Base-by-base conservation (phyloP, 2,113 vertebrate genomes). In the Perca flavescens region DNA sequence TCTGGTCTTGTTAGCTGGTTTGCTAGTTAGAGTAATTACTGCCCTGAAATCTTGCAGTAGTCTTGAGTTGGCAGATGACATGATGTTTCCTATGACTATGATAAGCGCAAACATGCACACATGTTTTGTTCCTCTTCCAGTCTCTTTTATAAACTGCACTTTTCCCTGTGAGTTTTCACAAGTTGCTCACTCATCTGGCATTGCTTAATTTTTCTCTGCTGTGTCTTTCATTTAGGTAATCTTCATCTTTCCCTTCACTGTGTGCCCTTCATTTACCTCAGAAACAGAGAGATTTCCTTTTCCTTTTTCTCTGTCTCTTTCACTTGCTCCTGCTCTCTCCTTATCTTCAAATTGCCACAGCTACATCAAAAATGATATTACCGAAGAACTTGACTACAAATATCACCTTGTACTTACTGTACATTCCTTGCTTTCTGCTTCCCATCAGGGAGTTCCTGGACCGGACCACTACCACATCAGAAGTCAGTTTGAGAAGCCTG, bases 381-480 rank as follows among this genome's bases (percentile, higher is more conserved):
- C 43, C 58, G 54, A 83, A 80, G 56, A 58, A 25, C 71, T n/a
- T 77, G 54, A 65, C 12, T 25, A 49, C 34, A 52, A 17, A 53
- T 77, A n/a, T 71, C 14, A 58, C 5, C 58, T 66, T 69, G 62
- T 57, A 63, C 43, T 66, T 40, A 61, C 46, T 81, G 22, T 75
- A 43, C 22, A 34, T 74, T 53, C 72, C 15, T 77, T 46, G 76
- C 4, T 61, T 31, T 78, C 31, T 85, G n/a, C 70, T 71, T 84
- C 71, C 72, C 56, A 77, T 52, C 79, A 94, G 93, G 92, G 93
- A 65, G 86, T 95, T 74, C 91, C 92, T 15, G 92, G 94, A 75
- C 93, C 92, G 8, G 93, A 89, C 25, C 91, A 93, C 15, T 94
- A 95, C 47, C 40, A 93, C 69, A 92, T 94, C 88, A 91, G 72